Evolutionary conservation across 2,797 vertebrate species (phyloP), one percentile per base, ranked within the genome.

Genomic region (Aplochiton taeniatus): DNA sequence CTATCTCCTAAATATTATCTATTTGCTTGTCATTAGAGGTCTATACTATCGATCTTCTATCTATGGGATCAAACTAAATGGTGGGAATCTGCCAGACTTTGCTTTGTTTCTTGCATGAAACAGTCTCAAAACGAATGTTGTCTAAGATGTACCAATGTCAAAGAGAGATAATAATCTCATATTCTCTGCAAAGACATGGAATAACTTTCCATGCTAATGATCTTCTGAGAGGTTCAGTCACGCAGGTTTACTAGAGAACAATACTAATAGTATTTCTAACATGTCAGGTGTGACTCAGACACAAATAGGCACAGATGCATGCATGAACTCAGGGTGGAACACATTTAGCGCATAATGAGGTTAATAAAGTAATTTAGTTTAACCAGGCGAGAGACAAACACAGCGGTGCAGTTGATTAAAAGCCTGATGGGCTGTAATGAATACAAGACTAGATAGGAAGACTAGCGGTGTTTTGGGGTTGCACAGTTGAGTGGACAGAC

Each of bases 21-120:
- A 85, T 85, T 83, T 59, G 58, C 75, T 78, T 77, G 77, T 81
- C 76, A 65, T 76, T 70, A 62, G n/a, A n/a, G n/a, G n/a, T n/a
- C n/a, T n/a, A n/a, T n/a, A n/a, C n/a, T 53, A 60, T 62, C 55
- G 69, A 31, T 31, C 31, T 31, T 58, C 61, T 74, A 68, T 67
- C 74, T 69, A 66, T 43, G 61, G 71, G 72, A 79, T 19, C 67
- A 61, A 78, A 74, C 57, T 47, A 1, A 14, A 69, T 60, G 73
- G 71, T 70, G 70, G 62, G 47, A 79, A 73, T 79, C 54, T 68
- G 69, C 68, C 66, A 45, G 13, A 48, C 13, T 3, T 48, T 48
- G 9, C 1, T 48, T 48, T 63, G 13, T 65, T 72, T 10, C 66
- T 42, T 17, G 52, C 70, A n/a, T n/a, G n/a, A 70, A 64, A 31